These are phyloP conservation scores for Rhinella marina DNA, from an alignment of 2,797 vertebrate species.

Conservation along the genomic window DNA sequence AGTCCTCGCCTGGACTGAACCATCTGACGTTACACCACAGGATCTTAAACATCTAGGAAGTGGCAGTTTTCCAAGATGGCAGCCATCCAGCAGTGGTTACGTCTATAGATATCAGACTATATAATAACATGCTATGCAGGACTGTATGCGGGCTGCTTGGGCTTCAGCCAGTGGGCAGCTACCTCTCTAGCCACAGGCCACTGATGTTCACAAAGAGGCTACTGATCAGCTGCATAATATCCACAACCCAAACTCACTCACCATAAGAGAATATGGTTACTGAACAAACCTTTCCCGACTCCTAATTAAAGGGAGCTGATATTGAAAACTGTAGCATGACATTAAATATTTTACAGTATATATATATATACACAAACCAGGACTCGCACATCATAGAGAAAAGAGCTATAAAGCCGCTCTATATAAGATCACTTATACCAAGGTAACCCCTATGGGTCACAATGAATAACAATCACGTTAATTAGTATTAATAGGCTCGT, in stretches of 20 bases:
- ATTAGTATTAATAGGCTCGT: no score
- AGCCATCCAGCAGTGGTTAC: constrained; percentile 31
- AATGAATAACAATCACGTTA: no score
- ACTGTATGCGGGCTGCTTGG: constrained; percentile 41
- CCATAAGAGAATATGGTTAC: background rate
- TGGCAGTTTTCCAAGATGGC: constrained; percentile 46
- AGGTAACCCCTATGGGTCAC: no score
- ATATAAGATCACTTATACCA: no score
- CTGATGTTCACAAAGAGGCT: constrained; percentile 32
- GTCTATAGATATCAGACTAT: constrained; percentile 40
- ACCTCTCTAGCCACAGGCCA: constrained; percentile 45
- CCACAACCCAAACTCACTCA: background rate
- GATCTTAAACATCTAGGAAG: constrained; percentile 44
- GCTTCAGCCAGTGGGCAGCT: constrained; percentile 8
- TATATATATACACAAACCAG: no score
- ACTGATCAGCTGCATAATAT: constrained; percentile 35
- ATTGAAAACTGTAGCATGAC: background rate
- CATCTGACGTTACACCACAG: constrained; percentile 40
- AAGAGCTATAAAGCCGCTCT: no score
- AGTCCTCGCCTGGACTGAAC: constrained; percentile 8
- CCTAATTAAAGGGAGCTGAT: background rate
- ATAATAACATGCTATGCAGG: constrained; percentile 31
- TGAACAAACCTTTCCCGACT: background rate
- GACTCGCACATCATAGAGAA: no score
- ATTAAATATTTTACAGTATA: no score